phyloP scores from a whole-genome alignment of 2,797 vertebrate genomes.

The Sarcoramphus papa region DNA sequence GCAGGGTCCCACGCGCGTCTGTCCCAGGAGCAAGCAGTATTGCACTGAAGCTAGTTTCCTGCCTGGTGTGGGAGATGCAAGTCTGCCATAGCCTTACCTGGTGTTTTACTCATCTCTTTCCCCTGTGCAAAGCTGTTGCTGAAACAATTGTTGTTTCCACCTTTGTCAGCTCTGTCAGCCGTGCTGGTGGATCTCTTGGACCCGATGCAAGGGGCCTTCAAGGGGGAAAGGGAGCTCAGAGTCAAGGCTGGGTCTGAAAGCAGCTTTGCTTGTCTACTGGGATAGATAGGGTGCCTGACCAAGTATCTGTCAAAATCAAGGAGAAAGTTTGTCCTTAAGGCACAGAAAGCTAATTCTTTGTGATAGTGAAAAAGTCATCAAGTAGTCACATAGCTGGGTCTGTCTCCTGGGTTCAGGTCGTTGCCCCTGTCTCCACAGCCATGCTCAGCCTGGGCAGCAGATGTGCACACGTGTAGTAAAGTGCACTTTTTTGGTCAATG shows the following conservation, averaged over 20 bases:
- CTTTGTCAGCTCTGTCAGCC: not conserved
- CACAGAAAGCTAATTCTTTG: not conserved
- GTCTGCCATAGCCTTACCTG: not conserved
- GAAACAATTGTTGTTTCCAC: not conserved
- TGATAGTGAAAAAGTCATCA: not conserved
- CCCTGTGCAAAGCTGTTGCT: not conserved
- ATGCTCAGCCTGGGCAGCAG: not conserved
- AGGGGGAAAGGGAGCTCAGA: rapidly evolving
- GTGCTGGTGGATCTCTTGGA: not conserved
- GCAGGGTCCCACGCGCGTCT: rapidly evolving
- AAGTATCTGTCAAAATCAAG: not conserved
- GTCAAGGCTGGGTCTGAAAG: not conserved
- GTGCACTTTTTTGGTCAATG: not conserved
- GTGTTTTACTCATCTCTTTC: not conserved
- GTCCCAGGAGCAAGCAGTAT: not conserved
- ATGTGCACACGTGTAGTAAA: not conserved
- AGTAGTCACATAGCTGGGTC: not conserved
- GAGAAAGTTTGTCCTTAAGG: not conserved
- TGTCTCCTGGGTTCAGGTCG: not conserved
- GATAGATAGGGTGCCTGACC: not conserved
- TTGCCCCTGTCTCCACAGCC: not conserved
- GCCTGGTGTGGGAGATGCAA: not conserved
- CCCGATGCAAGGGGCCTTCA: not conserved
- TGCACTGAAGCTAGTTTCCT: not conserved
- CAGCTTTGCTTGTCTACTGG: not conserved